phyloP scores from a whole-genome alignment of 2,888 invertebrate genomes.

The Cosmorhoe ocellata region DNA sequence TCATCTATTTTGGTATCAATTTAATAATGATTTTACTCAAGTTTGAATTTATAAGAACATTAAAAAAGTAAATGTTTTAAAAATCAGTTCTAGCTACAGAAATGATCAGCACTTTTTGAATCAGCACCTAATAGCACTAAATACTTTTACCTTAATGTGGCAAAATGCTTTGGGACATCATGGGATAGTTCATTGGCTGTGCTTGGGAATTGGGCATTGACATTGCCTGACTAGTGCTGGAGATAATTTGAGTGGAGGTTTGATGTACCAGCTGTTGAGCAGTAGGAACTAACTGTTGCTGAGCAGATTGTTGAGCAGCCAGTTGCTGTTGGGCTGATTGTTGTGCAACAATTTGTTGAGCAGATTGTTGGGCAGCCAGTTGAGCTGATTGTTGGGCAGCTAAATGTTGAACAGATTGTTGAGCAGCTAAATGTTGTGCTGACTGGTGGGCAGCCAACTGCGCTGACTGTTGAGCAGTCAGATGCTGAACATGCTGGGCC shows the following conservation, averaged over 20 bases:
- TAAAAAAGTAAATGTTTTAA: too few species aligned
- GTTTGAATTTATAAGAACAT: too few species aligned
- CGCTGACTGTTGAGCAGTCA: conserved; percentile 53
- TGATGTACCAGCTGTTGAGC: conserved; percentile 73
- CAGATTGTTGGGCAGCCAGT: conserved; percentile 61
- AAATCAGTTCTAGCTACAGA: too few species aligned
- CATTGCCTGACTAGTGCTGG: conserved; percentile 76
- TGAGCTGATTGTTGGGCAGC: conserved; percentile 51
- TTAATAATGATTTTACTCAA: too few species aligned
- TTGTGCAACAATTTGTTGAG: conserved; percentile 62
- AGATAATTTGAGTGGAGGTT: conserved; percentile 74
- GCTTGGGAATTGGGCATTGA: conserved; percentile 73
- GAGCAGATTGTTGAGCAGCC: conserved; percentile 69
- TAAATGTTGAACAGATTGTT: conserved; percentile 27
- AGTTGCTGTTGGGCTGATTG: conserved; percentile 62
- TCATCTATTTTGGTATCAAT: too few species aligned
- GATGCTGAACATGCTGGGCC: conserved; percentile 59
- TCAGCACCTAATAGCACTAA: too few species aligned
- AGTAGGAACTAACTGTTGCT: conserved; percentile 67
- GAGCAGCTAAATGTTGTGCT: conserved; percentile 51
- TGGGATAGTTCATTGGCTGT: conserved; percentile 74
- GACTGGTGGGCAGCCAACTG: conserved; percentile 55
- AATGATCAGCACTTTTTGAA: too few species aligned
- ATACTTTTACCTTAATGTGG: conserved; percentile 53
- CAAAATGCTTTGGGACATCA: conserved; percentile 76